A percentile compares a stretch with the other conserved stretches of the same genome.
phyloP scores from a whole-genome alignment of 2,113 vertebrate species.

The Apaloderma vittatum region DNA sequence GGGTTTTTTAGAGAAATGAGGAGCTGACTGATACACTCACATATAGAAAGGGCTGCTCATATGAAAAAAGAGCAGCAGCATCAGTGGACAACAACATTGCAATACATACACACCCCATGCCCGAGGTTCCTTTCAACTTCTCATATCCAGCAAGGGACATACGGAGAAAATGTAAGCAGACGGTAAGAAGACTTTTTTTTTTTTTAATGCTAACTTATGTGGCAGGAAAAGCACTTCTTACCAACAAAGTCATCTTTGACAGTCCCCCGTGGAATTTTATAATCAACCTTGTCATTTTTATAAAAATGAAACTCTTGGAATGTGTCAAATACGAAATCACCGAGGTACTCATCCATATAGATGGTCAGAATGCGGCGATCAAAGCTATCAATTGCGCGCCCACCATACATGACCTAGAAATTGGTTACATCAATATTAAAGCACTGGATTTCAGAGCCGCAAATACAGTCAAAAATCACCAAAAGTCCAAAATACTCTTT shows the following conservation, averaged over 20 bases:
- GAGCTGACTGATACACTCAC: background rate
- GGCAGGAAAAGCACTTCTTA: slow-evolving; percentile 71
- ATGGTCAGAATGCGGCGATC: slow-evolving; percentile 92
- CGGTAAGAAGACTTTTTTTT: background rate
- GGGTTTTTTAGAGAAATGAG: background rate
- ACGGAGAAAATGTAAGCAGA: accelerated
- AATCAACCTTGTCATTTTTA: slow-evolving; percentile 83
- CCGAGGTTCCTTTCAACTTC: background rate
- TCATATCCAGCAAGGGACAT: accelerated
- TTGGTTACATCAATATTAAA: accelerated
- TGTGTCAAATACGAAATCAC: slow-evolving; percentile 93
- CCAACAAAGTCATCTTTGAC: slow-evolving; percentile 87
- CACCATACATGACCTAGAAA: slow-evolving; percentile 95
- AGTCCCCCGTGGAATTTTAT: slow-evolving; percentile 86
- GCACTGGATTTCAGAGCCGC: background rate
- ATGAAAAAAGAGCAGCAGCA: background rate
- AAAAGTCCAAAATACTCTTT: background rate
- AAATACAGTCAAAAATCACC: background rate
- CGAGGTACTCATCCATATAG: slow-evolving; percentile 96
- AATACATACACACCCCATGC: accelerated
- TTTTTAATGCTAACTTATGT: background rate
- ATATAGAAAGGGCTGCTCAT: background rate
- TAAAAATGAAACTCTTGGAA: slow-evolving; percentile 93
- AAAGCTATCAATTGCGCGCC: slow-evolving; percentile 92
- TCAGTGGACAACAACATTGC: background rate